Base-by-base conservation (phyloP, 2,113 vertebrate species). In the Brevimyrus niger region DNA sequence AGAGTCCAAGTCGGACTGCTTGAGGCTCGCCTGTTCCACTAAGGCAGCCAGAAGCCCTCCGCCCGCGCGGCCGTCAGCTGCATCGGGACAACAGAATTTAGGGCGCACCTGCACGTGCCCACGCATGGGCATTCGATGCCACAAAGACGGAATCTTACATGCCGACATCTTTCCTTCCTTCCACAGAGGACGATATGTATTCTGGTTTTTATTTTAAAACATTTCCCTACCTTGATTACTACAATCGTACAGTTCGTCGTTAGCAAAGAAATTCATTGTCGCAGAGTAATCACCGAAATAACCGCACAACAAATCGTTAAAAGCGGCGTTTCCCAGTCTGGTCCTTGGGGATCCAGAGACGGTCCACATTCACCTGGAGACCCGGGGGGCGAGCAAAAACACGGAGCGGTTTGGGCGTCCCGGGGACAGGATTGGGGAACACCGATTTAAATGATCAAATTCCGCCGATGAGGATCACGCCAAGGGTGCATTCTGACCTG, bases 11-110 rank as follows among this genome's bases (percentile, higher is more conserved):
- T 98, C 97, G 0, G 89, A 7, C n/a, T 95, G 93, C 93, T 96
- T 99, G 91, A 97, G 95, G 89, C 94, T 91, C 31, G 95, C 93
- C 93, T 99, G 98, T 7, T 99, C 98, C 61, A 97, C 93, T 92
- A 99, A 73, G 0, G 93, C 91, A 0, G 94, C 91, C 61, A 99
- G 92, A 2, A 98, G 92, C 38, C 90, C 93, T 7, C 91, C 96
- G 21, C 95, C 96, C 48, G 53, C 92, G 92, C 89, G 93, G 90
- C 90, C 96, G 94, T 98, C 95, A 92, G 92, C 91, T 82, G 88
- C 5, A 88, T 17, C 31, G 0, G 27, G 50, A 44, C 23, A 55
- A 35, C 31, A 89, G 8, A 35, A 27, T 23, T 23, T 44, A 21
- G 23, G 46, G 44, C 27, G 88, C 31, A 0, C 80, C 73, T 2